Evolutionary conservation across 2,113 vertebrate genomes (phyloP).

Genomic region (Callionymus lyra): DNA sequence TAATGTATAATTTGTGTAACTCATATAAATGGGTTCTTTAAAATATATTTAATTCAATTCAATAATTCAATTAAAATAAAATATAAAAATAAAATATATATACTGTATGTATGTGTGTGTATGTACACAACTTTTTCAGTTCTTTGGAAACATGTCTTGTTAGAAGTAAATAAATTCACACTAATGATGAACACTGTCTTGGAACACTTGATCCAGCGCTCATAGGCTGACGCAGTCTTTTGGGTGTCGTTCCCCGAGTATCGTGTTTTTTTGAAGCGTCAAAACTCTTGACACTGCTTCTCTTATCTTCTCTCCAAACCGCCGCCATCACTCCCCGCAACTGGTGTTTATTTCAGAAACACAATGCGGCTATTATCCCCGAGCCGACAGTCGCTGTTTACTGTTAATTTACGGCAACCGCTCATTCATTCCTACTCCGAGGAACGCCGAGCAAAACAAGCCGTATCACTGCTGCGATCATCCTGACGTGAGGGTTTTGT

Average conservation of each 20-base stretch:
- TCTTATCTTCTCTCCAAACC: constrained; percentile 60
- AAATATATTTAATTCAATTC: too few relatives aligned
- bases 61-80: too few relatives aligned
- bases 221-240: constrained; percentile 33
- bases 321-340: constrained; percentile 45
- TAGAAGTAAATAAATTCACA: too few relatives aligned
- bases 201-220: constrained; percentile 6
- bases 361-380: constrained; percentile 62
- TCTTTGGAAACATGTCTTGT: too few relatives aligned
- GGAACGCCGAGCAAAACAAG: constrained; percentile 32
- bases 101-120: too few relatives aligned
- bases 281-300: constrained; percentile 43
- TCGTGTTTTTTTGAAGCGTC: constrained; percentile 37
- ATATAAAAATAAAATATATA: too few relatives aligned
- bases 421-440: constrained; percentile 32
- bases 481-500: constrained; percentile 32
- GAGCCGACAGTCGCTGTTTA: constrained; percentile 48
- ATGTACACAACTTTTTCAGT: too few relatives aligned
- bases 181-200: constrained; percentile 3
- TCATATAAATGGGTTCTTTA: too few relatives aligned
- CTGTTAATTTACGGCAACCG: constrained; percentile 45
- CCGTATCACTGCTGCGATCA: constrained; percentile 28
- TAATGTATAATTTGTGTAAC: too few relatives aligned
- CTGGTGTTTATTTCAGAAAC: constrained; percentile 50
- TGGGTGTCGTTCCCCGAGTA: constrained; percentile 19